Evolutionary conservation across 2,113 vertebrate genomes (phyloP).

Genomic region (Anarhynchus alexandrinus): DNA sequence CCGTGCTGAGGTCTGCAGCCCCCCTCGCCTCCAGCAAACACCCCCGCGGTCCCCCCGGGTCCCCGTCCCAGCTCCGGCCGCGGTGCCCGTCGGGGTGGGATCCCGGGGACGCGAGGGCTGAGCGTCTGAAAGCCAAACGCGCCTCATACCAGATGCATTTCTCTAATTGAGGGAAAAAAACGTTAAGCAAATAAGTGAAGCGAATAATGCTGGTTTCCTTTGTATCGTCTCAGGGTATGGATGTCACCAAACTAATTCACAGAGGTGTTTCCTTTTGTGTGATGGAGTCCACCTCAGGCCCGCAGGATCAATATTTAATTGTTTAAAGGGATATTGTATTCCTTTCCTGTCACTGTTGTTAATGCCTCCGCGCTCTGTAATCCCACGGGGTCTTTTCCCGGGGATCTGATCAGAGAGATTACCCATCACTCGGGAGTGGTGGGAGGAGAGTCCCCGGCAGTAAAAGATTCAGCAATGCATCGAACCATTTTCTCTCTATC

Average conservation of each 20-base stretch:
- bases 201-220: constrained; percentile 51
- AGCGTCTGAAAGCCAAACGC: fast-evolving
- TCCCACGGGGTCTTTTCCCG: constrained; percentile 53
- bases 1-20: fast-evolving
- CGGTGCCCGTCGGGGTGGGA: background rate
- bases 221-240: background rate
- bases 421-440: constrained; percentile 9
- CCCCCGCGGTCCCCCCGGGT: fast-evolving
- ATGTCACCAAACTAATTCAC: constrained; percentile 43
- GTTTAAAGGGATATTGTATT: constrained; percentile 67
- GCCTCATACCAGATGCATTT: background rate
- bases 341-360: constrained; percentile 65
- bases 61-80: fast-evolving
- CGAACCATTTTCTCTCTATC: constrained; percentile 42
- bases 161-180: constrained; percentile 54
- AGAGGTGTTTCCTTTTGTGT: constrained; percentile 55
- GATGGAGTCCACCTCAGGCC: constrained; percentile 51
- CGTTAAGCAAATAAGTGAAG: constrained; percentile 15
- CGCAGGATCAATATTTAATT: constrained; percentile 62
- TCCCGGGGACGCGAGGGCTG: fast-evolving
- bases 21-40: background rate
- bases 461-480: constrained; percentile 51
- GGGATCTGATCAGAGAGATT: constrained; percentile 58
- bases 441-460: constrained; percentile 16
- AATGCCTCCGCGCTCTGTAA: constrained; percentile 27